A percentile compares a stretch with the other conserved stretches of the same genome.
Evolutionary conservation across 2,888 invertebrate genomes (phyloP).

Genomic region (Horisme vitalbata): DNA sequence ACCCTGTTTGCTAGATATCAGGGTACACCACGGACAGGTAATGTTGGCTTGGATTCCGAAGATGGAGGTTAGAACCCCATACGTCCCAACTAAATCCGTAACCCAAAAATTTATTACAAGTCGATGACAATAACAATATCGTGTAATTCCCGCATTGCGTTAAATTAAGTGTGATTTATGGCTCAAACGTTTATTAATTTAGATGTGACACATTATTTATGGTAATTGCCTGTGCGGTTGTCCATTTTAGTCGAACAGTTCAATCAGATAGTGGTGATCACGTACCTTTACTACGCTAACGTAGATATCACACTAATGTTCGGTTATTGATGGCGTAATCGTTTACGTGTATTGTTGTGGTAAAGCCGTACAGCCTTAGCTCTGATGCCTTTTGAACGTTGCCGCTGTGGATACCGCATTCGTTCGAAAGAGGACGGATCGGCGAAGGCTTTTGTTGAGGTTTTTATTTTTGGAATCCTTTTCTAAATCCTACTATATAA

Average conservation of each 20-base stretch:
- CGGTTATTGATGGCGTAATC: constrained; percentile 18
- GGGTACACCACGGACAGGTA: too few species aligned
- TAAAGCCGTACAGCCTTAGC: neutral
- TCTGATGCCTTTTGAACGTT: too few species aligned
- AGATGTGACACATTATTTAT: constrained; percentile 63
- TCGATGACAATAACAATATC: constrained; percentile 56
- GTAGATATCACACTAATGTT: constrained; percentile 24
- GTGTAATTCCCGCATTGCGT: constrained; percentile 54
- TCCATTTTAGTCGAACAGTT: constrained; percentile 46
- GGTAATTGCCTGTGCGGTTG: constrained; percentile 54
- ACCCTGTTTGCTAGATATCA: too few species aligned
- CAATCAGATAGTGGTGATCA: constrained; percentile 48
- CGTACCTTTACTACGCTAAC: constrained; percentile 32
- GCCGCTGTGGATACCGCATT: too few species aligned
- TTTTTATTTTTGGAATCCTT: too few species aligned
- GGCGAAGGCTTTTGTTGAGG: too few species aligned
- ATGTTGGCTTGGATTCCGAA: too few species aligned
- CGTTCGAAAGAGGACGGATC: too few species aligned
- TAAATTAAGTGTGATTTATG: constrained; percentile 65
- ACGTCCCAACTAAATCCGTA: neutral
- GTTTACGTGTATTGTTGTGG: neutral
- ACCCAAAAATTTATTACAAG: constrained; percentile 30
- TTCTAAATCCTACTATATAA: too few species aligned
- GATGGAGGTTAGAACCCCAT: too few species aligned
- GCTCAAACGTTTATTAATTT: constrained; percentile 68